Conservation (phyloP, 2,113 vertebrate genomes). For the Misgurnus mizolepis region DNA sequence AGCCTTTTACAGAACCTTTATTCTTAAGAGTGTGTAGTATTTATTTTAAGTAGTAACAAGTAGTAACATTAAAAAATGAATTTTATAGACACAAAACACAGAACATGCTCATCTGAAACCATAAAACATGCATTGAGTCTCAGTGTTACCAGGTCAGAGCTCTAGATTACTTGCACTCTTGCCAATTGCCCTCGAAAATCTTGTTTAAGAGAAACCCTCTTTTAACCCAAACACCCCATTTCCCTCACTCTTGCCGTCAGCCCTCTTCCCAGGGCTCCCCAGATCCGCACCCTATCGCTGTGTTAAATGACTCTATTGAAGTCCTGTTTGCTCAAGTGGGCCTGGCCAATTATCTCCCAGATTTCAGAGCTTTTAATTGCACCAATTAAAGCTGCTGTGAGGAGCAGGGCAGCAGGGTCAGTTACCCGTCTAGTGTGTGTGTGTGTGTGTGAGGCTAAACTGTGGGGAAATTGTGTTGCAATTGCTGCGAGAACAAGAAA, state of each 20-base stretch:
- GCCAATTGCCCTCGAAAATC: constrained; percentile 18
- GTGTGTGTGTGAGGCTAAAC: constrained; percentile 43
- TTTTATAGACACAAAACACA: neutral
- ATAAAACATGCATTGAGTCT: constrained; percentile 22
- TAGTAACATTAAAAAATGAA: neutral
- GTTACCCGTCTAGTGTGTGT: constrained; percentile 36
- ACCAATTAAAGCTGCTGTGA: constrained; percentile 57
- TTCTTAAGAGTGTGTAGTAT: too few relatives aligned
- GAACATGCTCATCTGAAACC: constrained; percentile 4
- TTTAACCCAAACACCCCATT: constrained; percentile 40
- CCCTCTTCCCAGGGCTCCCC: constrained; percentile 42
- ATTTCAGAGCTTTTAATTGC: constrained; percentile 58
- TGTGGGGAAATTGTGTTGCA: constrained; percentile 49
- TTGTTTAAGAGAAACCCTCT: constrained; percentile 36
- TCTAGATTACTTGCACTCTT: constrained; percentile 5
- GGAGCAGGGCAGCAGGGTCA: constrained; percentile 48
- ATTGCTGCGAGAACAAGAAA: constrained; percentile 41
- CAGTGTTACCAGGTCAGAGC: constrained; percentile 25
- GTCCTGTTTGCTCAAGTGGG: constrained; percentile 59
- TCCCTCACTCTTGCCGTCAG: constrained; percentile 4
- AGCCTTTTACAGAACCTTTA: too few relatives aligned
- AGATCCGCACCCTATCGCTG: constrained; percentile 41
- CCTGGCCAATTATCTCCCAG: constrained; percentile 57
- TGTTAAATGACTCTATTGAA: constrained; percentile 59
- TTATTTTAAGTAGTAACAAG: too few relatives aligned